Base-by-base conservation (phyloP, 2,888 invertebrate genomes). In the Orthosia gothica region DNA sequence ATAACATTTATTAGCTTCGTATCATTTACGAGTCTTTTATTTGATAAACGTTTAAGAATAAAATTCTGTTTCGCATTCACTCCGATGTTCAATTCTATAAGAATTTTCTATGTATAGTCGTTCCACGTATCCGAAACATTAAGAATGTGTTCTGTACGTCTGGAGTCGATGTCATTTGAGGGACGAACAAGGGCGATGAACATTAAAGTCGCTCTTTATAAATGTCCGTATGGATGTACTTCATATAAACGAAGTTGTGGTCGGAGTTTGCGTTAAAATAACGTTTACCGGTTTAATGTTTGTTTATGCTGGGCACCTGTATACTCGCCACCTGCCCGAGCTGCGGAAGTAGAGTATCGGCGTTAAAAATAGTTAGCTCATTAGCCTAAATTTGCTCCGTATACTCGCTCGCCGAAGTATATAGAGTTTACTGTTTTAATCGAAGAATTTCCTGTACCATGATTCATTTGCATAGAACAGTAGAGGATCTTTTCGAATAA, bases 361-460 rank as follows among this genome's bases (percentile, higher is more conserved):
- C 76, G 87, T 86, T 91, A 91, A 91, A 93, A 90, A 92, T 93
- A 92, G 89, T 84, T 79, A 83, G 73, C 90, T 90, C 90, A 89
- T 92, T 92, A 92, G 84, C 89, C 89, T 89, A 88, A 89, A 91
- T 91, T 88, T 82, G 68, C 70, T 69, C 66, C 26, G 76, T 80
- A n/a, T n/a, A 79, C 74, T 84, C 67, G 72, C 70, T 79, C 54
- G 20, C 26, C 70, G 50, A 66, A 69, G 67, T 59, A 69, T 73
- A 76, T 74, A 68, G n/a, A n/a, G 55, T 68, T 79, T 70, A 62
- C 54, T 52, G 67, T 62, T 79, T 78, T 75, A 69, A 81, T 67
- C 75, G 52, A 78, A 54, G 47, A 50, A 66, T 62, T 84, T 81
- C 63, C 61, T 70, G 65, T 67, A 63, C 59, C 52, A 68, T 72